Evolutionary conservation across 2,888 invertebrate species (phyloP).

Genomic region (Galerucella pusilla): DNA sequence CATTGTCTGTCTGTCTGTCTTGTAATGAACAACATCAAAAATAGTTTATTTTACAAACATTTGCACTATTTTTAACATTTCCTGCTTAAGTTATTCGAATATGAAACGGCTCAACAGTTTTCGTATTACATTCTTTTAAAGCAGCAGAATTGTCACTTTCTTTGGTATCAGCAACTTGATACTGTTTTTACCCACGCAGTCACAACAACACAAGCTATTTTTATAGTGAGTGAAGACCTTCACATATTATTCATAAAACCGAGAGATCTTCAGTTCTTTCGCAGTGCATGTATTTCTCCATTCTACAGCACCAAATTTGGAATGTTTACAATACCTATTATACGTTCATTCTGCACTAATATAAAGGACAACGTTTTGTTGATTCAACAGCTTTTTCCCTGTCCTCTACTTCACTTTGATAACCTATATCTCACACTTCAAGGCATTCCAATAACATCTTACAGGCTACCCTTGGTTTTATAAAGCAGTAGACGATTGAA

Average conservation of each 20-base stretch:
- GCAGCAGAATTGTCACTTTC: conserved; percentile 2
- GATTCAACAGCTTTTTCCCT: too few species aligned
- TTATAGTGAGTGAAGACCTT: background rate
- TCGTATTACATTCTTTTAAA: background rate
- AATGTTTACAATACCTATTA: too few species aligned
- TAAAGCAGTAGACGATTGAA: too few species aligned
- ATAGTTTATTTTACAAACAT: background rate
- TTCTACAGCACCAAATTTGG: too few species aligned
- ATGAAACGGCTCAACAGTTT: background rate
- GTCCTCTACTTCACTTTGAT: too few species aligned
- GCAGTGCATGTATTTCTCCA: too few species aligned
- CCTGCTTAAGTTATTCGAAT: background rate
- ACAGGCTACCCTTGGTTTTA: too few species aligned
- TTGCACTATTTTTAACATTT: background rate
- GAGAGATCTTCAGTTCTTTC: too few species aligned
- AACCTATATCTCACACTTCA: too few species aligned
- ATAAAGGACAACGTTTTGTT: too few species aligned
- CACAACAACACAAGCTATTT: background rate
- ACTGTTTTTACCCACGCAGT: conserved; percentile 5
- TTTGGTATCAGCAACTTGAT: conserved; percentile 8
- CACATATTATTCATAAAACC: background rate
- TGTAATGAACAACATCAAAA: background rate
- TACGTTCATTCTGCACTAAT: too few species aligned
- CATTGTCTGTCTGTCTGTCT: background rate
- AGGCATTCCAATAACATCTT: too few species aligned